A percentile compares a stretch with the other conserved stretches of the same genome.
Conservation (phyloP, 2,113 vertebrate genomes). For the Megaceryle torquata region DNA sequence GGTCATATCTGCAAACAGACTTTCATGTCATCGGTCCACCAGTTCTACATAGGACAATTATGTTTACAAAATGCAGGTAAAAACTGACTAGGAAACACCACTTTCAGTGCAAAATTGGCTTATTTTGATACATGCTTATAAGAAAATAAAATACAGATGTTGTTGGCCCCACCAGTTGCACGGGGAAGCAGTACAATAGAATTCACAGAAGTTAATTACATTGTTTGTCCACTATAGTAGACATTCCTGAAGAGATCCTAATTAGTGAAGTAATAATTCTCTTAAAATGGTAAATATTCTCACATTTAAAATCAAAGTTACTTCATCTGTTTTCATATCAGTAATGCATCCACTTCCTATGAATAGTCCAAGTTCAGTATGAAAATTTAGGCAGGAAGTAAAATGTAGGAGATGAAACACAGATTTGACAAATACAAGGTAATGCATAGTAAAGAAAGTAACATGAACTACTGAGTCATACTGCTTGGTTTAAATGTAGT, state of each 20-base stretch:
- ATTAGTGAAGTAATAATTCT: neutral
- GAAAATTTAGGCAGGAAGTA: neutral
- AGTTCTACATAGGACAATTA: neutral
- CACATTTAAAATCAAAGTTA: neutral
- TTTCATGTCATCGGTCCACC: neutral
- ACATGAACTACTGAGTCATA: neutral
- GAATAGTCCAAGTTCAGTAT: neutral
- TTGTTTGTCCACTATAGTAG: neutral
- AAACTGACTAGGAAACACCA: neutral
- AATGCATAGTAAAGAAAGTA: neutral
- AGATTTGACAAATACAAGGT: neutral
- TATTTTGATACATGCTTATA: neutral
- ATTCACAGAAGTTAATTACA: neutral
- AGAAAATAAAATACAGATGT: neutral
- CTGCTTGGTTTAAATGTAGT: neutral
- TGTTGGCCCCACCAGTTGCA: neutral
- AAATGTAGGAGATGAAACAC: neutral
- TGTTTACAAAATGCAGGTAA: neutral
- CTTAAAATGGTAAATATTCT: neutral
- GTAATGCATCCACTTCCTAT: neutral
- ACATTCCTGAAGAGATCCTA: neutral
- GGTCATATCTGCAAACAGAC: neutral
- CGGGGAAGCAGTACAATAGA: neutral
- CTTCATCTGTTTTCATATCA: neutral
- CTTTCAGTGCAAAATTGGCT: neutral